A percentile compares a stretch with the other conserved stretches of the same genome.
Evolutionary conservation across 2,797 vertebrate genomes (phyloP).

Genomic region (Chelon auratus): DNA sequence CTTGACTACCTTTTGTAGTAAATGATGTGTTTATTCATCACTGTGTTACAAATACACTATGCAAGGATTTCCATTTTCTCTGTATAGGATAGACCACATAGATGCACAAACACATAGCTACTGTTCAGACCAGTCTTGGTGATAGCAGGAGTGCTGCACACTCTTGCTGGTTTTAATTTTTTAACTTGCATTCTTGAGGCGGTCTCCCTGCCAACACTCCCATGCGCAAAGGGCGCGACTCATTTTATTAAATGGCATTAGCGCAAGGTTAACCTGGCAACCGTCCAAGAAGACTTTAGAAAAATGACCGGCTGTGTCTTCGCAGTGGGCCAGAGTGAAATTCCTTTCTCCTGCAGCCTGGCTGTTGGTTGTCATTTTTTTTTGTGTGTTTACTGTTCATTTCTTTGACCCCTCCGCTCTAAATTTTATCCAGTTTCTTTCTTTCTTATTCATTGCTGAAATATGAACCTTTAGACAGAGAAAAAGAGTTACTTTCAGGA

Average conservation of each 20-base stretch:
- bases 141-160: constrained; percentile 19
- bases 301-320: constrained; percentile 38
- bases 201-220: constrained; percentile 61
- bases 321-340: constrained; percentile 1
- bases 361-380: constrained; percentile 12
- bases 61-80: constrained; percentile 1
- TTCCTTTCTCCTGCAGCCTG: constrained; percentile 29
- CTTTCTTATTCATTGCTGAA: neutral
- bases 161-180: constrained; percentile 52
- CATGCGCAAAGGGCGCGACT: constrained; percentile 23
- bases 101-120: neutral
- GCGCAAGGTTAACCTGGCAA: constrained; percentile 45
- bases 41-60: neutral
- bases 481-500: neutral
- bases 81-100: neutral
- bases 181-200: constrained; percentile 65
- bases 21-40: neutral
- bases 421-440: neutral
- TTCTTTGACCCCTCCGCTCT: neutral
- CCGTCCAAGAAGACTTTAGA: constrained; percentile 38
- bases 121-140: constrained; percentile 11
- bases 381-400: neutral
- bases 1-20: neutral
- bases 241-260: constrained; percentile 61
- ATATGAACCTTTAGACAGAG: neutral